A percentile compares a stretch with the other conserved stretches of the same genome.
These are phyloP conservation scores for Coremacera marginata DNA, from an alignment of 2,888 invertebrate genomes.

Conservation along the genomic window DNA sequence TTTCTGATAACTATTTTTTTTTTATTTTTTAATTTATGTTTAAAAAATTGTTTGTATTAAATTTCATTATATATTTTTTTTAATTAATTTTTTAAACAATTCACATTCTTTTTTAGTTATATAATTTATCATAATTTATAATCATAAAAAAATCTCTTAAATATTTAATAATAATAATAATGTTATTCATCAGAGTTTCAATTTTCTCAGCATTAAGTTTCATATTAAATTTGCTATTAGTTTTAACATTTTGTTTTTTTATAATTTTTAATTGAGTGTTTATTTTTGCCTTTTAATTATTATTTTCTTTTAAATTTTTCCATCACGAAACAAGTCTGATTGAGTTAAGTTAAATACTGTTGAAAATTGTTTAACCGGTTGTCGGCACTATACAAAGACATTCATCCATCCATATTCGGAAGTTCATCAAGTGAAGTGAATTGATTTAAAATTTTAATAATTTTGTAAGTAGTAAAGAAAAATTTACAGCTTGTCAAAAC, in stretches of 20 bases:
- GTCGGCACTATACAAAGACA: too few relatives aligned
- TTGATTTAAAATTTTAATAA: too few relatives aligned
- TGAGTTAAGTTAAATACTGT: too few relatives aligned
- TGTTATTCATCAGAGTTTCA: too few relatives aligned
- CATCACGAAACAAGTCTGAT: too few relatives aligned
- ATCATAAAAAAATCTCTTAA: conserved; percentile 33
- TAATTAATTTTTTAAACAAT: conserved; percentile 17
- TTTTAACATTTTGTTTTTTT: background rate
- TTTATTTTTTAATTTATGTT: conserved; percentile 8
- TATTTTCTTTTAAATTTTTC: background rate
- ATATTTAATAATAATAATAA: conserved; percentile 19
- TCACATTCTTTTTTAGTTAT: conserved; percentile 23
- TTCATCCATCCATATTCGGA: too few relatives aligned
- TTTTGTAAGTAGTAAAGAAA: too few relatives aligned
- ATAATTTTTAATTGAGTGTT: background rate
- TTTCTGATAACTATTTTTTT: conserved; percentile 3
- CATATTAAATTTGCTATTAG: background rate
- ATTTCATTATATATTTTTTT: conserved; percentile 10
- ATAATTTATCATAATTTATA: conserved; percentile 28
- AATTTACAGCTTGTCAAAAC: too few relatives aligned
- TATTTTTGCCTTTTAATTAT: background rate
- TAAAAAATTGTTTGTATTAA: conserved; percentile 11
- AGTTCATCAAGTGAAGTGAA: too few relatives aligned
- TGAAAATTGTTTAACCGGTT: too few relatives aligned
- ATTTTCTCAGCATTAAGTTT: too few relatives aligned